Percentiles rank a stretch among this genome's conserved stretches.
phyloP scores from a whole-genome alignment of 1,140 invertebrate genomes.

The Cherax quadricarinatus region DNA sequence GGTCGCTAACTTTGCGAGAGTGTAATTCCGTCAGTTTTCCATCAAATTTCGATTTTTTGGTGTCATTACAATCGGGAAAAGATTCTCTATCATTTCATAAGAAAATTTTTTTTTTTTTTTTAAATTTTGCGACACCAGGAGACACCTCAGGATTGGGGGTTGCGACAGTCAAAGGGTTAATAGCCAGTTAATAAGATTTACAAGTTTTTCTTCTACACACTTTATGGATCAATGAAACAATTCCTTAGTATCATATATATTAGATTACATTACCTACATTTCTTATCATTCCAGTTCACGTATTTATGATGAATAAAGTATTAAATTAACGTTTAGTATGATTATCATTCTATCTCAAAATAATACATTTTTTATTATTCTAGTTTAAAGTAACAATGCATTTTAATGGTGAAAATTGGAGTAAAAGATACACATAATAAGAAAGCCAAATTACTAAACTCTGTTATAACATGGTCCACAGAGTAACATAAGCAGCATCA shows the following conservation, averaged over 20 bases:
- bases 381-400: too few relatives aligned
- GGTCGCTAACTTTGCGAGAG: too few relatives aligned
- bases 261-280: neutral
- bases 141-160: too few relatives aligned
- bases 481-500: neutral
- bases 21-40: too few relatives aligned
- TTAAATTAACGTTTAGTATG: neutral
- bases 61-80: too few relatives aligned
- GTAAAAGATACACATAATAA: neutral
- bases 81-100: too few relatives aligned
- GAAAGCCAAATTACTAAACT: neutral
- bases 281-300: neutral
- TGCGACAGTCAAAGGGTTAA: neutral
- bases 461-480: neutral
- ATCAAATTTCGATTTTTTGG: too few relatives aligned
- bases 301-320: neutral
- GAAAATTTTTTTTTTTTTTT: too few relatives aligned
- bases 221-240: neutral
- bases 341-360: neutral
- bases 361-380: neutral
- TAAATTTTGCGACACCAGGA: too few relatives aligned
- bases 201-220: neutral
- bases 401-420: neutral
- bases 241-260: neutral
- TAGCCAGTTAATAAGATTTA: neutral